phyloP scores from a whole-genome alignment of 2,888 invertebrate genomes.

The Mythimna lalbum region DNA sequence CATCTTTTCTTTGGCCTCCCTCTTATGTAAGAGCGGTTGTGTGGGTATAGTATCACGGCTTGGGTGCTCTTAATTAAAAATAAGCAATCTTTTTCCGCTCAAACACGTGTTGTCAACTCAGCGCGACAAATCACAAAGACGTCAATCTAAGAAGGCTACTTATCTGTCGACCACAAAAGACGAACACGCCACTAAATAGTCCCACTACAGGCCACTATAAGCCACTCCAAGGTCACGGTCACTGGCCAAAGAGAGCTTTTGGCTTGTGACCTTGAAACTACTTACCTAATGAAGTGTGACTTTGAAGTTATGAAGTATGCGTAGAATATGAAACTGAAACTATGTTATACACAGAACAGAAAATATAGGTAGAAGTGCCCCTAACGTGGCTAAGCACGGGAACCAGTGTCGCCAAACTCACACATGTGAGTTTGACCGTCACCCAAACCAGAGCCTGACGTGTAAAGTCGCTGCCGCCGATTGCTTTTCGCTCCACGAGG shows the following conservation, averaged over 20 bases:
- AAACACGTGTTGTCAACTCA: neutral
- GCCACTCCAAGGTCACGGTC: slow-evolving; percentile 37
- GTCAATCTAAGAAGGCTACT: slow-evolving; percentile 3
- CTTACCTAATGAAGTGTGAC: slow-evolving; percentile 27
- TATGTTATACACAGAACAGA: neutral
- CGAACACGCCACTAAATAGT: slow-evolving; percentile 5
- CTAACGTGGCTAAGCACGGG: too few species aligned
- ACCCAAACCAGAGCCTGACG: too few species aligned
- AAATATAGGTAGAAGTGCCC: too few species aligned
- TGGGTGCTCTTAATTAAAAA: neutral
- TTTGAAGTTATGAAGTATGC: slow-evolving; percentile 33
- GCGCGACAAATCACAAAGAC: slow-evolving; percentile 1
- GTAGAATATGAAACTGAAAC: neutral
- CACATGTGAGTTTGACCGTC: too few species aligned
- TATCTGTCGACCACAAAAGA: slow-evolving; percentile 30
- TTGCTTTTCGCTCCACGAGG: too few species aligned
- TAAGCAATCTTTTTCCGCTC: neutral
- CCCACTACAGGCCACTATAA: slow-evolving; percentile 4
- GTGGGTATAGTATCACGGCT: too few species aligned
- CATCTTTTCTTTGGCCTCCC: too few species aligned
- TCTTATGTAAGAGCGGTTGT: too few species aligned
- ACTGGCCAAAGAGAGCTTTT: slow-evolving; percentile 16
- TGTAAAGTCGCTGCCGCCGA: too few species aligned
- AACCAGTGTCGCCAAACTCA: too few species aligned
- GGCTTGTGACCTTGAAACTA: slow-evolving; percentile 35